A percentile compares a stretch with the other conserved stretches of the same genome.
Evolutionary conservation across 2,888 invertebrate species (phyloP).

Genomic region (Hirudinaria manillensis): DNA sequence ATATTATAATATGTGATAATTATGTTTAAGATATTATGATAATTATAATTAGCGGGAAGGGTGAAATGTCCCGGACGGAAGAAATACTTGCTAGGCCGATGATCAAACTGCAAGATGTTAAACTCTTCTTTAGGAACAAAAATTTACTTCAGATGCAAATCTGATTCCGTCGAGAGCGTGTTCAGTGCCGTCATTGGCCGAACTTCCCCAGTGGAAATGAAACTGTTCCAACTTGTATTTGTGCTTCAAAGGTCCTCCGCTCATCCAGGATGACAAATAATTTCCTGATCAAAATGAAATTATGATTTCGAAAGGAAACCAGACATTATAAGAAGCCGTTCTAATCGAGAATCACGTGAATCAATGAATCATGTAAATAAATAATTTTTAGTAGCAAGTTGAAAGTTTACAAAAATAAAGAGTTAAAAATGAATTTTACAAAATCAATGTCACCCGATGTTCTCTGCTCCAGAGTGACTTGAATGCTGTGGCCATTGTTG

Average conservation of each 20-base stretch:
- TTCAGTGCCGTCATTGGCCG: slow-evolving; percentile 25
- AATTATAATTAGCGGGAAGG: too few relatives aligned
- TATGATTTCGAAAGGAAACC: too few relatives aligned
- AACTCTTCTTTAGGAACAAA: not conserved
- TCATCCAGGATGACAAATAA: slow-evolving; percentile 11
- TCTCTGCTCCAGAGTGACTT: slow-evolving; percentile 31
- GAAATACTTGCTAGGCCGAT: too few relatives aligned
- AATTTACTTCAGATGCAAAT: slow-evolving; percentile 31
- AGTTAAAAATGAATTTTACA: not conserved
- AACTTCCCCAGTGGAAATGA: slow-evolving; percentile 34
- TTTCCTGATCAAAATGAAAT: not conserved
- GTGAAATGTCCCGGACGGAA: too few relatives aligned
- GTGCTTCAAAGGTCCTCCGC: slow-evolving; percentile 31
- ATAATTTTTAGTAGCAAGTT: too few relatives aligned
- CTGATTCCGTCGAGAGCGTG: slow-evolving; percentile 32
- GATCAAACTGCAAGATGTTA: too few relatives aligned
- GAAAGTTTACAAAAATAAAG: too few relatives aligned
- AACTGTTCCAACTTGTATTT: slow-evolving; percentile 33
- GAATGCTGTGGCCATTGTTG: slow-evolving; percentile 71
- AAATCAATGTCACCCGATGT: slow-evolving; percentile 20
- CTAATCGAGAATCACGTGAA: too few relatives aligned
- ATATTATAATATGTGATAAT: not conserved
- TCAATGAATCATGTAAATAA: too few relatives aligned
- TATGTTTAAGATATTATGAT: not conserved
- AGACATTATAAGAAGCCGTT: too few relatives aligned